Evolutionary conservation across 2,797 vertebrate genomes (phyloP), one percentile per base, ranked within the genome.

Genomic region (Dicrostonyx torquatus): DNA sequence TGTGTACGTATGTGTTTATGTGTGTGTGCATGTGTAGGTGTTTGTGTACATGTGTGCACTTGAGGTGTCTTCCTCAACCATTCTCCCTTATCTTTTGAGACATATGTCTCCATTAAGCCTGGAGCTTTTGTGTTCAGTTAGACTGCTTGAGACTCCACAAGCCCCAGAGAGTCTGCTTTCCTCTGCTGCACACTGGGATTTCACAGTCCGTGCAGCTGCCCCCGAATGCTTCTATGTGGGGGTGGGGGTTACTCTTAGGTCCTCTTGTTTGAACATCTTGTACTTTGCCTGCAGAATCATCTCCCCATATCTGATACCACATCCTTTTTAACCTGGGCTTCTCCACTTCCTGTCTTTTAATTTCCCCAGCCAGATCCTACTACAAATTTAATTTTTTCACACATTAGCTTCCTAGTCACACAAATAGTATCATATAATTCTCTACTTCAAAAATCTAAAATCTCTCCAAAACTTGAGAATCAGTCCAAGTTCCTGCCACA

Each of bases 391-490:
- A 40, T 79, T 91, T 62, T 82, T 89, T 82, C 50, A 89, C 20
- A 75, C 1, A 11, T 12, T 31, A 60, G 6, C 45, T 82, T 95
- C 91, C 50, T 68, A 83, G 60, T 72, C 60, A 91, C 43, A 77
- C 43, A 95, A 73, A 68, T 73, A 40, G 31, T 70, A 92, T 78
- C 78, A 75, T 12, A 43, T 0, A 17, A 14, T 83, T 31, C 78
- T 20, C 22, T 91, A 18, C 60, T 93, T 95, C 55, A 80, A 94
- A 64, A 84, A 66, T 29, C 37, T 66, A 64, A 55, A 26, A 37
- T 55, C 6, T 92, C 34, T 84, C 45, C 18, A 40, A 10, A 89
- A 26, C 29, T 66, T 82, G 43, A 80, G 78, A 90, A 31, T 83
- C 2, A 78, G n/a, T 73, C 50, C 26, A 87, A 58, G 10, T 72